Percentiles rank a stretch among this genome's conserved stretches.
phyloP scores from a whole-genome alignment of 2,797 vertebrate species.

The Pogoniulus pusillus region DNA sequence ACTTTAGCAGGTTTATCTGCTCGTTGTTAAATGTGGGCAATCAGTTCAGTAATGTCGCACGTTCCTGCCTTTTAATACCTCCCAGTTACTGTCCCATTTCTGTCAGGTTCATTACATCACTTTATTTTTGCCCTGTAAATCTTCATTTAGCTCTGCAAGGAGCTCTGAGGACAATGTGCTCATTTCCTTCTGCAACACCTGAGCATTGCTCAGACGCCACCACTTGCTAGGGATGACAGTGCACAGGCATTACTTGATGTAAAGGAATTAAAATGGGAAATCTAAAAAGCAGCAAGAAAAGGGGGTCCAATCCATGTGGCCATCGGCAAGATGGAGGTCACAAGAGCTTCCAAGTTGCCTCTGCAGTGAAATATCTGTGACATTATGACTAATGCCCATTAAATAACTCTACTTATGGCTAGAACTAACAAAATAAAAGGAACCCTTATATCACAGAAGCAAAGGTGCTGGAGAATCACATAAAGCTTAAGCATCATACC shows the following conservation, averaged over 20 bases:
- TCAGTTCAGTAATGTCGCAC: neutral
- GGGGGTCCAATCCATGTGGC: neutral
- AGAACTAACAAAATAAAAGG: neutral
- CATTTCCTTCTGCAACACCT: neutral
- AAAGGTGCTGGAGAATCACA: neutral
- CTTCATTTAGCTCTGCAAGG: neutral
- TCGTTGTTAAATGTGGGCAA: neutral
- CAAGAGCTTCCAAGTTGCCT: neutral
- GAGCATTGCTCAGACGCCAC: neutral
- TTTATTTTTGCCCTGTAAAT: neutral
- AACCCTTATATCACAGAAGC: neutral
- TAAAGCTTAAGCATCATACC: neutral
- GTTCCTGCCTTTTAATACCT: neutral
- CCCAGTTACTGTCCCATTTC: slow-evolving; percentile 6
- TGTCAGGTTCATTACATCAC: slow-evolving; percentile 18
- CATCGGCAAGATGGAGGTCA: neutral
- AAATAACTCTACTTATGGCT: neutral
- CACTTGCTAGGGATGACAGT: neutral
- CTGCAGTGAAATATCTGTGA: neutral
- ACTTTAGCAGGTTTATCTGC: neutral
- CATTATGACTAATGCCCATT: neutral
- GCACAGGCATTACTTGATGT: neutral
- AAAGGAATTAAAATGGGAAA: neutral
- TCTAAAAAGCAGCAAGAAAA: neutral
- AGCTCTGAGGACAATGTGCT: neutral